phyloP scores from a whole-genome alignment of 2,797 vertebrate species.

The Argyrosomus regius region DNA sequence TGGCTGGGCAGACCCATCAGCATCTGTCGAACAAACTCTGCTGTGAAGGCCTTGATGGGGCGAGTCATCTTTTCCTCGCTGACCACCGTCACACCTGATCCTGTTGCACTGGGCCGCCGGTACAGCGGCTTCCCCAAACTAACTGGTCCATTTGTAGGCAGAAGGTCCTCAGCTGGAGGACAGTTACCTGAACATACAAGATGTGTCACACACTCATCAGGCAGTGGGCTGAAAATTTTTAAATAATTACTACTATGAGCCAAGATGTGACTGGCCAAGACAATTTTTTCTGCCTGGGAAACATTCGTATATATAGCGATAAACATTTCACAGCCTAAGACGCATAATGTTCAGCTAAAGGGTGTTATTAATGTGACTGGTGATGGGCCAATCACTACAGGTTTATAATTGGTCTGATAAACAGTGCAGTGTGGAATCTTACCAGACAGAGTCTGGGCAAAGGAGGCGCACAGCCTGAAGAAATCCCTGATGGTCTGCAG shows the following conservation, averaged over 20 bases:
- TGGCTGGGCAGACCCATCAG: conserved; percentile 96
- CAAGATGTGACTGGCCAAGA: not conserved
- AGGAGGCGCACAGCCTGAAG: conserved; percentile 94
- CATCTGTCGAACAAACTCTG: conserved; percentile 96
- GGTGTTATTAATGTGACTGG: not conserved
- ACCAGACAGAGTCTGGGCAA: conserved; percentile 96
- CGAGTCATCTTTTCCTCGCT: conserved; percentile 98
- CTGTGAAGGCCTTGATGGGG: conserved; percentile 97
- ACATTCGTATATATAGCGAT: not conserved
- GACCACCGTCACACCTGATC: conserved; percentile 86
- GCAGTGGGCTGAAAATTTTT: no score
- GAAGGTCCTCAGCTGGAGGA: conserved; percentile 86
- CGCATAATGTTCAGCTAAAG: not conserved
- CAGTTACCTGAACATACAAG: conserved; percentile 71
- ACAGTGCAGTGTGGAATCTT: conserved; percentile 44
- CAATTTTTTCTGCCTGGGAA: not conserved
- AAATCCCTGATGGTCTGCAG: conserved; percentile 97
- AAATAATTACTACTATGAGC: not conserved
- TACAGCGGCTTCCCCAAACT: conserved; percentile 91
- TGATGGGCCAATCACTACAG: not conserved
- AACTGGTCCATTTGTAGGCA: conserved; percentile 92
- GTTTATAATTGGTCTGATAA: not conserved
- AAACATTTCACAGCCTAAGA: not conserved
- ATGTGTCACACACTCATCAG: not conserved
- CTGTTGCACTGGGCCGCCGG: conserved; percentile 83